Percentiles rank a stretch among this genome's conserved stretches.
phyloP scores from a whole-genome alignment of 2,797 vertebrate genomes.

The Triplophysa yarkandensis region DNA sequence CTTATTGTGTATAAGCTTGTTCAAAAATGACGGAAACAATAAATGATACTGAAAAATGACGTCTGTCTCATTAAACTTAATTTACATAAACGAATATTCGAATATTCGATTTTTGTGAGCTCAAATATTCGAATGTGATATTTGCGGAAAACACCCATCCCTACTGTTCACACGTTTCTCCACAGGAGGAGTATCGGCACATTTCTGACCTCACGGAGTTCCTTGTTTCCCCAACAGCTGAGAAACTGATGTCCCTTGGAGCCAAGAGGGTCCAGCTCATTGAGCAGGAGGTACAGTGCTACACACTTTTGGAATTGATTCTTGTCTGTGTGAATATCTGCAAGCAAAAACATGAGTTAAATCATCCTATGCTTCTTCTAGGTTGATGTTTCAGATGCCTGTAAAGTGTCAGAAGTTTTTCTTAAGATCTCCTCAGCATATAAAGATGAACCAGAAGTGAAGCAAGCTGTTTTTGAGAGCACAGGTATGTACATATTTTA shows the following conservation, averaged over 20 bases:
- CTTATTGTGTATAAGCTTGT: too few relatives aligned
- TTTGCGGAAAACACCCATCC: too few relatives aligned
- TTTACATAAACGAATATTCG: too few relatives aligned
- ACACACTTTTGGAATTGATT: too few relatives aligned
- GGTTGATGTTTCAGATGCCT: slow-evolving; percentile 83
- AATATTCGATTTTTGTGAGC: too few relatives aligned
- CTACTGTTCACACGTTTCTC: neutral
- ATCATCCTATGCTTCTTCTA: slow-evolving; percentile 53
- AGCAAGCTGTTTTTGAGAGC: slow-evolving; percentile 70
- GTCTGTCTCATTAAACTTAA: too few relatives aligned
- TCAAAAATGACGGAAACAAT: too few relatives aligned
- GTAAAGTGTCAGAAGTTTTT: slow-evolving; percentile 81
- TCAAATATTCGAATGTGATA: too few relatives aligned
- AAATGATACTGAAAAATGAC: too few relatives aligned
- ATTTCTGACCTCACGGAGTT: slow-evolving; percentile 81
- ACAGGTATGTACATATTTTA: slow-evolving; percentile 60
- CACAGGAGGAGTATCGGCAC: slow-evolving; percentile 65
- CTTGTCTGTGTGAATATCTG: neutral
- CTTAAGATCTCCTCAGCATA: slow-evolving; percentile 88
- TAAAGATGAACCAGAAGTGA: slow-evolving; percentile 81
- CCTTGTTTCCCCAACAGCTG: slow-evolving; percentile 84
- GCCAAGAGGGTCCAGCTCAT: slow-evolving; percentile 79
- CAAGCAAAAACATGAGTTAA: neutral
- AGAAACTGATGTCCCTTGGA: slow-evolving; percentile 85
- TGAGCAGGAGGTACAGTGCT: slow-evolving; percentile 79